Base-by-base conservation (phyloP, 2,113 vertebrate genomes). In the Oophaga pumilio region DNA sequence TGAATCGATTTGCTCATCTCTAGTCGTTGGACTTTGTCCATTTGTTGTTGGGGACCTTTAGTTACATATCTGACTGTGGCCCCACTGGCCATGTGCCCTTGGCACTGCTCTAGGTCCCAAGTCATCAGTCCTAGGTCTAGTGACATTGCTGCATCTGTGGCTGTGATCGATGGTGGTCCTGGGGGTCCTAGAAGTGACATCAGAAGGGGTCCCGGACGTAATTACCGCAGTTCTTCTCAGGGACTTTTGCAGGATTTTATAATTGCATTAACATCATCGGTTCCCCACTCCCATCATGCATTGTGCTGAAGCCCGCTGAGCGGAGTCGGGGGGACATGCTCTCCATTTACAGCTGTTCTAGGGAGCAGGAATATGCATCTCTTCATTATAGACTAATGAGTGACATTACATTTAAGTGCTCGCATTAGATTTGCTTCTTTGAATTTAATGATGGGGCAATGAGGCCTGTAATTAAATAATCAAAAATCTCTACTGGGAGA, bases 401-500 rank as follows among this genome's bases (percentile, higher is more conserved):
- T 95, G 94, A 94, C 93, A 95, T 95, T 95, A 95, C 93, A 91
- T 94, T 95, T 94, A 95, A 95, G 91, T 92, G 94, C 91, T 94
- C 89, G 86, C 92, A 94, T 96, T 96, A 95, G 95, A 95, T 94
- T 93, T 95, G 95, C 94, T 95, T 92, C 95, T 95, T 96, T 95
- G 95, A 93, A 96, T 95, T 95, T 96, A 95, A 95, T 91, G 94
- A 95, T 95, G 92, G 93, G 92, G 94, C 94, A 95, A 96, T 96
- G 95, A 95, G 94, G 94, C 95, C 93, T 95, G 95, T 95, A 96
- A 96, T 96, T 95, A 95, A 96, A 94, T 92, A 93, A 94, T 92
- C 92, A 93, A 92, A 95, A 95, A 91, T 92, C 93, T 94, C 94
- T 93, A 90, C 90, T 84, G 93, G 93, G 94, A 95, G 94, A 94